Percentiles rank a stretch among this genome's conserved stretches.
These are phyloP conservation scores for Benitochromis conjunctus DNA, from an alignment of 2,113 vertebrate genomes.

Conservation along the genomic window DNA sequence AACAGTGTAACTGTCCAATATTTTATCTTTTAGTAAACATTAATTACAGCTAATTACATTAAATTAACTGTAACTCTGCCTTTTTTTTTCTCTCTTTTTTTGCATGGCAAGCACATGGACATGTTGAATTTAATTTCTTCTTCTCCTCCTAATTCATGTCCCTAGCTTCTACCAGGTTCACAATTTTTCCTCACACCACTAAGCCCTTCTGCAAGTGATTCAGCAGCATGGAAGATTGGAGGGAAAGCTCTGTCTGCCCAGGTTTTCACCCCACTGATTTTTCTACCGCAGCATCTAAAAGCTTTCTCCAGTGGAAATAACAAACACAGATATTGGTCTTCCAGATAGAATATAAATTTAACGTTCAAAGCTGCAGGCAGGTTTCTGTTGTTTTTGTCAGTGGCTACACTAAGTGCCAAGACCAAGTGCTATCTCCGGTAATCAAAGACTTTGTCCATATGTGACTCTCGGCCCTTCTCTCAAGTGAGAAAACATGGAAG, in stretches of 20 bases:
- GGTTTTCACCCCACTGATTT: neutral
- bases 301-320: conserved; percentile 2
- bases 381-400: conserved; percentile 20
- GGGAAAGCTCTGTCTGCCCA: neutral
- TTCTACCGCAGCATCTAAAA: neutral
- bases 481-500: neutral
- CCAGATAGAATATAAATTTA: conserved; percentile 1
- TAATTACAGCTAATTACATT: neutral
- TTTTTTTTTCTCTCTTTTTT: neutral
- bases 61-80: neutral
- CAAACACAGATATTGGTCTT: conserved; percentile 4
- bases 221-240: neutral
- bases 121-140: neutral
- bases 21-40: neutral
- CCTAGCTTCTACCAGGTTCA: neutral
- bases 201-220: neutral
- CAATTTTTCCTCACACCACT: neutral
- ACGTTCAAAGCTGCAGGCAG: conserved; percentile 7
- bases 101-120: neutral
- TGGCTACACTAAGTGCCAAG: neutral
- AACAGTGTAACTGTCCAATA: neutral
- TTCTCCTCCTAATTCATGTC: neutral
- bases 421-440: neutral
- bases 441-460: conserved; percentile 14
- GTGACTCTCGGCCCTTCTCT: neutral